Evolutionary conservation across 2,113 vertebrate species (phyloP).

Genomic region (Hippocampus abdominalis): DNA sequence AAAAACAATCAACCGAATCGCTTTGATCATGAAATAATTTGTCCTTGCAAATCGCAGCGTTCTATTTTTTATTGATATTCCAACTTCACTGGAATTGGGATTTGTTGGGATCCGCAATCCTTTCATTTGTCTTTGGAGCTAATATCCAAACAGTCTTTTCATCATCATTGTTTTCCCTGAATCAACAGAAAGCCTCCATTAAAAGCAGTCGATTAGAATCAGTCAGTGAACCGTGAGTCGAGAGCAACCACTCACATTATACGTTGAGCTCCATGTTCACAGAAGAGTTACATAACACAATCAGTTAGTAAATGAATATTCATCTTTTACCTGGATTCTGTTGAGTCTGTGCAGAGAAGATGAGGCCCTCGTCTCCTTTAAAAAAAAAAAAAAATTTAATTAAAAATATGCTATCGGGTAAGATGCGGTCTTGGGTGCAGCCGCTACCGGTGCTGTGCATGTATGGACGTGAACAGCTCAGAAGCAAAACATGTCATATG

Average conservation of each 20-base stretch:
- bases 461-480: slow-evolving; percentile 38
- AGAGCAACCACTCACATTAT: slow-evolving; percentile 9
- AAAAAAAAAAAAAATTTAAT: not conserved
- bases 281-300: slow-evolving; percentile 45
- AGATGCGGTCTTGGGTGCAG: slow-evolving; percentile 29
- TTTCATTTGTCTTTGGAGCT: not conserved
- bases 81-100: too few relatives aligned
- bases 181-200: slow-evolving; percentile 18
- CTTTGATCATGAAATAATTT: too few relatives aligned
- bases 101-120: not conserved
- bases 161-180: slow-evolving; percentile 4
- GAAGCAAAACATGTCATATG: slow-evolving; percentile 43
- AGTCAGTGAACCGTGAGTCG: slow-evolving; percentile 1
- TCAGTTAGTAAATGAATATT: slow-evolving; percentile 44
- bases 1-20: too few relatives aligned
- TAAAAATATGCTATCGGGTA: slow-evolving; percentile 35
- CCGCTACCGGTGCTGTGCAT: slow-evolving; percentile 37
- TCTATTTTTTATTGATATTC: too few relatives aligned
- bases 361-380: slow-evolving; percentile 38
- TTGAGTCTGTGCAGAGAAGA: slow-evolving; percentile 32
- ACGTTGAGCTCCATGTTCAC: slow-evolving; percentile 18
- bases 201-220: slow-evolving; percentile 26
- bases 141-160: slow-evolving; percentile 7
- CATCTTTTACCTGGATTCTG: slow-evolving; percentile 64
- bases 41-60: too few relatives aligned